phyloP scores from a whole-genome alignment of 2,797 vertebrate genomes.

The Sebastes jordani region DNA sequence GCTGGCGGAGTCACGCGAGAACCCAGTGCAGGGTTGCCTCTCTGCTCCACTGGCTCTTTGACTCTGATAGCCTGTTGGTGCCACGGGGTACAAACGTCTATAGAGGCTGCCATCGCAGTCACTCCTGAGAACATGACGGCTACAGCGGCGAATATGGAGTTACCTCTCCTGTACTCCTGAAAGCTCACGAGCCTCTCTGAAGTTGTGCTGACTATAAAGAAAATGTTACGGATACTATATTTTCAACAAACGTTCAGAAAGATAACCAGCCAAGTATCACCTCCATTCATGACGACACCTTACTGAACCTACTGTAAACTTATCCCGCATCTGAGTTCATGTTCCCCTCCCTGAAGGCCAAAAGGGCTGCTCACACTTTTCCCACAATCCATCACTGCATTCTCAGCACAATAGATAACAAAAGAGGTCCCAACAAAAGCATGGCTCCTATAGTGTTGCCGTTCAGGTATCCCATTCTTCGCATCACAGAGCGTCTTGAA shows the following conservation, averaged over 20 bases:
- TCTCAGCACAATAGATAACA: conserved; percentile 62
- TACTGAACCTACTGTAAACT: conserved; percentile 48
- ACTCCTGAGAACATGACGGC: conserved; percentile 27
- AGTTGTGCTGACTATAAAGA: neutral
- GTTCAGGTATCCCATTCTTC: conserved; percentile 48
- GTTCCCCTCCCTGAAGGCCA: conserved; percentile 30
- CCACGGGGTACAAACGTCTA: conserved; percentile 70
- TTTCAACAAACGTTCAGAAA: neutral
- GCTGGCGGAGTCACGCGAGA: conserved; percentile 76
- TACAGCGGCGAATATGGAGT: neutral
- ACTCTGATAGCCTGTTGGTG: conserved; percentile 74
- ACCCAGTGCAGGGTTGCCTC: conserved; percentile 47
- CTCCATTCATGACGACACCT: neutral
- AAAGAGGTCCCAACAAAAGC: conserved; percentile 68
- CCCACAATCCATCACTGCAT: conserved; percentile 60
- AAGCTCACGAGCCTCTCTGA: neutral
- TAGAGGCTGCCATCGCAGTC: conserved; percentile 31
- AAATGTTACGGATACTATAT: neutral
- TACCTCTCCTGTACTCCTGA: neutral
- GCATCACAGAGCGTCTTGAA: conserved; percentile 18
- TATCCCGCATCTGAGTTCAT: conserved; percentile 37
- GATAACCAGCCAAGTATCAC: neutral
- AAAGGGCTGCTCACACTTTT: conserved; percentile 21
- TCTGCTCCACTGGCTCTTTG: conserved; percentile 76
- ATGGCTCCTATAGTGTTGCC: conserved; percentile 26